Base-by-base conservation (phyloP, 2,888 invertebrate genomes). In the Protodeltote pygarga region DNA sequence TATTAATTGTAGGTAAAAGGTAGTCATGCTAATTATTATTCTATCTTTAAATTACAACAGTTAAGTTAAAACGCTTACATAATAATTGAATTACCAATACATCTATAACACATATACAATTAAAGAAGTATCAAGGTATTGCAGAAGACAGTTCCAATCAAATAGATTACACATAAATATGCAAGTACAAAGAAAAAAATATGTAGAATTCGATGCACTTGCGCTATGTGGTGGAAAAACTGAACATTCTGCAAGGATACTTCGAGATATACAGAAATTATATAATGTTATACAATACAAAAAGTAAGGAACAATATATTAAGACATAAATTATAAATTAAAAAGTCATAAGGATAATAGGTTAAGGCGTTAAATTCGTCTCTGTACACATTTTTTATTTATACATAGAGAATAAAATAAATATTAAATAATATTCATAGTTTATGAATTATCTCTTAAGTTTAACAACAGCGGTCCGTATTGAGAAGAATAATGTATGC, bases 141-240 rank as follows among this genome's bases (percentile, higher is more conserved):
- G 25, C 52, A 45, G 16, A 53, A 47, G 14, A 2, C 35, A 52
- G 62, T 62, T 63, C 58, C 59, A 63, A 69, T 69, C 66, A 40
- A 13, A 19, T 25, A 5, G 49, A 46, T 60, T 51, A 63, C 69
- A 73, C 75, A 74, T 57, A 50, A 40, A 33, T 69, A 17, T 62
- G 70, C 75, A 74, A 77, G 77, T 76, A 38, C 58, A 62, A 51
- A 67, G 74, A 71, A 66, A 38, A n/a, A n/a, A 15, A 17, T 0
- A 58, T 28, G 68, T 4, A 13, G 9, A 16, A 35, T 42, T 57
- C 71, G 62, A 59, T 28, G 38, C 60, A 75, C 77, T 77, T 77
- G 75, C 67, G 65, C 50, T 62, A 48, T 65, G 73, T 72, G 61
- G 9, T 68, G 27, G 39, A 44, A 39, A 52, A 60, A 49, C 55